phyloP scores from a whole-genome alignment of 2,113 vertebrate species.

The Dromas ardeola region DNA sequence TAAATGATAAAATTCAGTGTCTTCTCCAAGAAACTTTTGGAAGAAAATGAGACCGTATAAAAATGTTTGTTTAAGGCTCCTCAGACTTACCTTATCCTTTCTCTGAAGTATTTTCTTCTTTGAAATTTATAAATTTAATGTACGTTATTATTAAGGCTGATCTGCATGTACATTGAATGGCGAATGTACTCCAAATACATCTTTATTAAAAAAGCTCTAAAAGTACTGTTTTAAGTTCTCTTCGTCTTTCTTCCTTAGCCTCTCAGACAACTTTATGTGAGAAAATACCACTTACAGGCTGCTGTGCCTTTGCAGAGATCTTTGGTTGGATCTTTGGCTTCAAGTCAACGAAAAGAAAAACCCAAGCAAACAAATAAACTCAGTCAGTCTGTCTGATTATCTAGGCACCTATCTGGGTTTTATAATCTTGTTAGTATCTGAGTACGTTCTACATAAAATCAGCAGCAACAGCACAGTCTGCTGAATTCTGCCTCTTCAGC shows the following conservation, averaged over 20 bases:
- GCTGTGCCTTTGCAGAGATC: not conserved
- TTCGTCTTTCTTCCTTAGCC: not conserved
- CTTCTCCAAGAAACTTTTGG: not conserved
- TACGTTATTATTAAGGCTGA: slow-evolving; percentile 13
- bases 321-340: slow-evolving; percentile 60
- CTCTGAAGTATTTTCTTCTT: slow-evolving; percentile 42
- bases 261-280: slow-evolving; percentile 26
- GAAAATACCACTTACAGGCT: slow-evolving; percentile 11
- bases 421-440: slow-evolving; percentile 6
- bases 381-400: slow-evolving; percentile 42
- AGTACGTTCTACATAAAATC: not conserved
- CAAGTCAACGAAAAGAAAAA: slow-evolving; percentile 28
- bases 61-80: slow-evolving; percentile 36
- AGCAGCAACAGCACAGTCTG: not conserved
- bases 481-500: not conserved
- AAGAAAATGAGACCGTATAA: not conserved
- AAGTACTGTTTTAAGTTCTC: not conserved
- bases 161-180: slow-evolving; percentile 31
- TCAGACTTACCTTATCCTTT: not conserved
- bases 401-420: slow-evolving; percentile 36
- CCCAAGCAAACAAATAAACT: slow-evolving; percentile 3
- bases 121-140: slow-evolving; percentile 8
- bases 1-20: not conserved
- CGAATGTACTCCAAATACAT: not conserved
- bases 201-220: slow-evolving; percentile 32